phyloP scores from a whole-genome alignment of 2,888 invertebrate genomes.

The Xestia rhomboidea region DNA sequence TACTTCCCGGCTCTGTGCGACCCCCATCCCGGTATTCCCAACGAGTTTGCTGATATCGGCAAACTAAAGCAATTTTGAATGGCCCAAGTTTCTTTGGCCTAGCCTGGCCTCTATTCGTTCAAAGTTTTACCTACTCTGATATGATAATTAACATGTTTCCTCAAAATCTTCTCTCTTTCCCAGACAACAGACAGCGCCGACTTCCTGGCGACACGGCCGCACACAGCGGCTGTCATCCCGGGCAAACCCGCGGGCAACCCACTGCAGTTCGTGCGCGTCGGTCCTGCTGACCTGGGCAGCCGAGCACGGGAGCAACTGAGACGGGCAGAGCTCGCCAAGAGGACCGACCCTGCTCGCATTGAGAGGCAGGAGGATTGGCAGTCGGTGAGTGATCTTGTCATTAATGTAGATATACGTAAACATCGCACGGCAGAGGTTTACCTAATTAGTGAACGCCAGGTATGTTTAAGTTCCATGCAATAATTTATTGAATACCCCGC shows the following conservation, averaged over 20 bases:
- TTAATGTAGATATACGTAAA: background rate
- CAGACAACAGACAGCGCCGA: slow-evolving; percentile 89
- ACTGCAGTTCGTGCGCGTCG: slow-evolving; percentile 96
- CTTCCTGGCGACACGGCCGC: slow-evolving; percentile 88
- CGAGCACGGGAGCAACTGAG: slow-evolving; percentile 96
- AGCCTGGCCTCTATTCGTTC: background rate
- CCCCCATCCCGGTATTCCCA: too few relatives aligned
- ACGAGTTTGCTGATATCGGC: background rate
- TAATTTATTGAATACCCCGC: background rate
- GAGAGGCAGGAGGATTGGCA: slow-evolving; percentile 98
- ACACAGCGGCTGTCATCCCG: slow-evolving; percentile 92
- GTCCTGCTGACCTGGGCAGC: slow-evolving; percentile 96
- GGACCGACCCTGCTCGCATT: slow-evolving; percentile 94
- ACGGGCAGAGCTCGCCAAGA: slow-evolving; percentile 95
- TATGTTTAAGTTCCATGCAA: background rate
- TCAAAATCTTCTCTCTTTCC: slow-evolving; percentile 50
- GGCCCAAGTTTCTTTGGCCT: background rate
- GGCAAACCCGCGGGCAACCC: slow-evolving; percentile 96
- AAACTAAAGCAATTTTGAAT: background rate
- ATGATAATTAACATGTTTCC: background rate
- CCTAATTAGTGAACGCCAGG: background rate
- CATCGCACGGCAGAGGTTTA: background rate
- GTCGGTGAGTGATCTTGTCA: slow-evolving; percentile 90
- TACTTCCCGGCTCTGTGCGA: too few relatives aligned
- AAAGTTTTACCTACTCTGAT: background rate